These are phyloP conservation scores for Blastobasis adustella DNA, from an alignment of 2,888 invertebrate species.

Conservation along the genomic window DNA sequence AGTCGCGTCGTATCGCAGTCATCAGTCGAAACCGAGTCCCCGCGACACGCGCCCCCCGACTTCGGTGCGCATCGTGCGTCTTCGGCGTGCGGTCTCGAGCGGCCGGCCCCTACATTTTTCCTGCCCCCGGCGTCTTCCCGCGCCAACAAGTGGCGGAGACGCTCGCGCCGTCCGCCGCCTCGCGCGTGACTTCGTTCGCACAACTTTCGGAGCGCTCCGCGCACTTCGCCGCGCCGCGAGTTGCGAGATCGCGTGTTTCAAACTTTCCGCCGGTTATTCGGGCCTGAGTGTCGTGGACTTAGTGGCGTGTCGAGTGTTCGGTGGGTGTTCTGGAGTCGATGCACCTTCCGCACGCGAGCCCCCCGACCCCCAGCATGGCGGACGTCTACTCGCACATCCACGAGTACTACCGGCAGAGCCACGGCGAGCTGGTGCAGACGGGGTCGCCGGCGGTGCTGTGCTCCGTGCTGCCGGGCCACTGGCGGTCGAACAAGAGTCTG, in stretches of 20 bases:
- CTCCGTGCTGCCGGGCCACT: conserved; percentile 94
- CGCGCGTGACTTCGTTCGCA: conserved; percentile 56
- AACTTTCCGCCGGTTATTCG: conserved; percentile 51
- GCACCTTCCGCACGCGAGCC: conserved; percentile 79
- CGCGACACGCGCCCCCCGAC: conserved; percentile 62
- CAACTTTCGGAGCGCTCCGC: conserved; percentile 61
- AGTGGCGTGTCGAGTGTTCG: conserved; percentile 56
- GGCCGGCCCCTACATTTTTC: conserved; percentile 57
- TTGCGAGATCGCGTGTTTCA: conserved; percentile 47
- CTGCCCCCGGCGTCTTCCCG: conserved; percentile 63
- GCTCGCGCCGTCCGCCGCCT: conserved; percentile 51
- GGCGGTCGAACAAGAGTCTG: conserved; percentile 98
- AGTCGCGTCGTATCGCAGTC: conserved; percentile 75
- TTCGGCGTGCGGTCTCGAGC: conserved; percentile 68
- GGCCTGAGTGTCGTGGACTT: conserved; percentile 55
- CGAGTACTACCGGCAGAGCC: conserved; percentile 89
- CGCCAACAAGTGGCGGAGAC: conserved; percentile 68
- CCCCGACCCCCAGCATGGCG: conserved; percentile 78
- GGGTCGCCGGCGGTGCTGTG: conserved; percentile 97
- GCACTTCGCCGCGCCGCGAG: conserved; percentile 44
- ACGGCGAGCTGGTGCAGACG: conserved; percentile 94
- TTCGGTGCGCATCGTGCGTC: conserved; percentile 68
- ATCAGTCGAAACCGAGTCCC: conserved; percentile 74
- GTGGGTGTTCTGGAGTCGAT: conserved; percentile 70
- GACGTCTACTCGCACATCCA: conserved; percentile 85